phyloP scores from a whole-genome alignment of 2,888 invertebrate species.

The Pasiphila rectangulata region DNA sequence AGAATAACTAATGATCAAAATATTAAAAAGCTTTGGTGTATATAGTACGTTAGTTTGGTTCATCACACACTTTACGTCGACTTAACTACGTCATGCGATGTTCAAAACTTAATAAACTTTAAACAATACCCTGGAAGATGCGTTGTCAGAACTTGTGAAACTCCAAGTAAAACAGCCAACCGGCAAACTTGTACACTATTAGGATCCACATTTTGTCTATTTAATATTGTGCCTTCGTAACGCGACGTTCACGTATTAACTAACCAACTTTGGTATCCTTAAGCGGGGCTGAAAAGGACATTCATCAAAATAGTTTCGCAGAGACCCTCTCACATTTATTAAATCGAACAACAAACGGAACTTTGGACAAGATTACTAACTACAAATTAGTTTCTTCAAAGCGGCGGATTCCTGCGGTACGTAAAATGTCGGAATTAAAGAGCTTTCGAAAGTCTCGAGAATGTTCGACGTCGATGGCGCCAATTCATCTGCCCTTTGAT shows the following conservation, averaged over 20 bases:
- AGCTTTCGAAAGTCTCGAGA: slow-evolving; percentile 45
- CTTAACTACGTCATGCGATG: slow-evolving; percentile 69
- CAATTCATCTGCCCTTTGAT: slow-evolving; percentile 60
- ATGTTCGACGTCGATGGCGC: slow-evolving; percentile 42
- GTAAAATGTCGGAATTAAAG: slow-evolving; percentile 59
- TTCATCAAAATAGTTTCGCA: slow-evolving; percentile 55
- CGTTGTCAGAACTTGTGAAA: slow-evolving; percentile 73
- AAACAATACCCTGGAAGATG: slow-evolving; percentile 73
- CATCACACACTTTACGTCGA: slow-evolving; percentile 61
- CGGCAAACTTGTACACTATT: slow-evolving; percentile 62
- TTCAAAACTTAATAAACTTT: slow-evolving; percentile 76
- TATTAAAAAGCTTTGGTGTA: slow-evolving; percentile 37
- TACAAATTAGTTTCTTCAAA: slow-evolving; percentile 74
- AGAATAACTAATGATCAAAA: slow-evolving; percentile 39
- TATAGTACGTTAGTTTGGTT: slow-evolving; percentile 49
- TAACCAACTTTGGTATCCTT: slow-evolving; percentile 32
- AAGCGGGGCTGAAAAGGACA: slow-evolving; percentile 41
- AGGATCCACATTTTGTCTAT: slow-evolving; percentile 65
- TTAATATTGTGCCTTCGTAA: slow-evolving; percentile 51
- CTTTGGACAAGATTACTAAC: slow-evolving; percentile 53
- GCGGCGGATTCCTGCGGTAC: slow-evolving; percentile 66
- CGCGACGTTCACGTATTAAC: slow-evolving; percentile 36
- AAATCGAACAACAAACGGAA: slow-evolving; percentile 57
- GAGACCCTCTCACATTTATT: slow-evolving; percentile 58
- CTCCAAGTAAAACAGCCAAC: slow-evolving; percentile 64